These are phyloP conservation scores for Cataglyphis cursor DNA, from an alignment of 2,888 invertebrate genomes.

Conservation along the genomic window DNA sequence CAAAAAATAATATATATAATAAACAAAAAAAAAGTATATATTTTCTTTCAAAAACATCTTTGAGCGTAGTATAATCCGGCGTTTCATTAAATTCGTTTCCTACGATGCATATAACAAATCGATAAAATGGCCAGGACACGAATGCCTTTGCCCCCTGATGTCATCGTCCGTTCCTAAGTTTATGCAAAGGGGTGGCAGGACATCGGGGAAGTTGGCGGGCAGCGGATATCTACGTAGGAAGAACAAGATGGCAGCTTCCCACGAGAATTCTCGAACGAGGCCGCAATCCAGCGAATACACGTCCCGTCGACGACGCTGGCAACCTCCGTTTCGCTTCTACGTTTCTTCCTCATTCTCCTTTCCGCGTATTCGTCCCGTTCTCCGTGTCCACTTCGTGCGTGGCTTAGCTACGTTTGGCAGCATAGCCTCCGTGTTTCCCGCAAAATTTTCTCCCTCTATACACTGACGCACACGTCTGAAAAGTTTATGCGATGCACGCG, in stretches of 20 bases:
- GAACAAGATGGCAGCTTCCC: constrained; percentile 84
- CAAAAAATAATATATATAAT: too few species aligned
- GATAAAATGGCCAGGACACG: constrained; percentile 69
- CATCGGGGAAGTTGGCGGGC: constrained; percentile 71
- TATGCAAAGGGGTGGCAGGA: constrained; percentile 82
- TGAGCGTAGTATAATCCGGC: background rate
- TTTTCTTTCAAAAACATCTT: background rate
- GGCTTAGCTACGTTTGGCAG: constrained; percentile 74
- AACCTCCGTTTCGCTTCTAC: constrained; percentile 68
- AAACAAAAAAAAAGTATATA: background rate
- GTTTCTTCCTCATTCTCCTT: constrained; percentile 28
- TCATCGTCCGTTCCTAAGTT: constrained; percentile 81
- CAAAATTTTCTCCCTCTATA: constrained; percentile 64
- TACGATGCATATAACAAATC: constrained; percentile 68
- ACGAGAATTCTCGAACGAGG: constrained; percentile 83
- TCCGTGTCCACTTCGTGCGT: constrained; percentile 69
- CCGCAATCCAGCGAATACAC: constrained; percentile 85
- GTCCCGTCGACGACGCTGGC: constrained; percentile 82
- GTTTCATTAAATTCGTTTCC: constrained; percentile 48
- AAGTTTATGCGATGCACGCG: constrained; percentile 62
- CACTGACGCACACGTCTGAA: constrained; percentile 64
- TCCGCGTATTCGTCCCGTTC: constrained; percentile 42
- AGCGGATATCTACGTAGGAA: constrained; percentile 75
- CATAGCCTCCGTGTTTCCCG: constrained; percentile 65
- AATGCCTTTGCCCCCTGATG: constrained; percentile 75